These are phyloP conservation scores for Elaphurus davidianus DNA, from an alignment of 2,113 vertebrate species.

Conservation along the genomic window DNA sequence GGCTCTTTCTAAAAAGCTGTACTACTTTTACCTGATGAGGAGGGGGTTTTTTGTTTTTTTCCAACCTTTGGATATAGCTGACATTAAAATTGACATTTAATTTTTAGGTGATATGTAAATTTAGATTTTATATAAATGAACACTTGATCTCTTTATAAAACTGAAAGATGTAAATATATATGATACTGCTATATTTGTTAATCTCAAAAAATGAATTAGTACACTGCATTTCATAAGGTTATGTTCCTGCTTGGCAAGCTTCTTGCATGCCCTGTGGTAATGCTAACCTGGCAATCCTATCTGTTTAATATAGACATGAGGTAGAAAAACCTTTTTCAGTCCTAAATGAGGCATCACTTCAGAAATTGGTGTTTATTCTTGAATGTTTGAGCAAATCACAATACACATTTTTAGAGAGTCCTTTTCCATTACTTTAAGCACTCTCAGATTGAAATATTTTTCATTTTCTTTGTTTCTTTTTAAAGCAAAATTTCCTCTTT, in stretches of 20 bases:
- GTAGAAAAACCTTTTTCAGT: slow-evolving; percentile 6
- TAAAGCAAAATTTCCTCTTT: not conserved
- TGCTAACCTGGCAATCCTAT: not conserved
- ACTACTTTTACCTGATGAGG: not conserved
- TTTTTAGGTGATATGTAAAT: not conserved
- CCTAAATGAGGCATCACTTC: slow-evolving; percentile 17
- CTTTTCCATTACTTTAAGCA: not conserved
- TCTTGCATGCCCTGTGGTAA: not conserved
- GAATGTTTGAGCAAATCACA: not conserved
- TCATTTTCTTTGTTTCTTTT: not conserved
- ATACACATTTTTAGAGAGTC: not conserved
- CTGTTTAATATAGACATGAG: not conserved
- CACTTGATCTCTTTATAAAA: not conserved
- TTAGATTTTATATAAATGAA: not conserved
- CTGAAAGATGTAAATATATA: not conserved
- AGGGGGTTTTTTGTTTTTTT: not conserved
- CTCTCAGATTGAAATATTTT: not conserved
- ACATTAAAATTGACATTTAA: not conserved
- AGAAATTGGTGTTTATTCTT: not conserved
- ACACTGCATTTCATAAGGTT: not conserved
- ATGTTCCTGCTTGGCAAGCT: not conserved
- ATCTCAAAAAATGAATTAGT: slow-evolving; percentile 48
- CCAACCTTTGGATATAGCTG: not conserved
- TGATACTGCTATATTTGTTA: not conserved
- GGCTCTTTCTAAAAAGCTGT: slow-evolving; percentile 23